phyloP scores from a whole-genome alignment of 2,797 vertebrate genomes.

The Gorsachius magnificus region DNA sequence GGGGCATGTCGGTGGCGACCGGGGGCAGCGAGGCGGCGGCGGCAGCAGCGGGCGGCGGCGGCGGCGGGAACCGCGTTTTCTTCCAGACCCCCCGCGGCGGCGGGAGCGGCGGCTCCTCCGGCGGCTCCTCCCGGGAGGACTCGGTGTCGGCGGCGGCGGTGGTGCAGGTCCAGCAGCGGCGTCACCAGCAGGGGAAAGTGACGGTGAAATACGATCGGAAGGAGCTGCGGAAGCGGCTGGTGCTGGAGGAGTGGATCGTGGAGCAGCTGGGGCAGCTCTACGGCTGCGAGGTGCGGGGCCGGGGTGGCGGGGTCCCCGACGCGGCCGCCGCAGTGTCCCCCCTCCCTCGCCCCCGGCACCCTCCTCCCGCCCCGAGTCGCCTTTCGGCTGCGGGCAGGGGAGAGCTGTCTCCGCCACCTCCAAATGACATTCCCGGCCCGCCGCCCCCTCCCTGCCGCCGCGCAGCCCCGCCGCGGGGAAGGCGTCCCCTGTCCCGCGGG shows the following conservation, averaged over 20 bases:
- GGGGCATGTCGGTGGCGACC: neutral
- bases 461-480: neutral
- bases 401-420: conserved; percentile 27
- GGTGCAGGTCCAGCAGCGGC: conserved; percentile 76
- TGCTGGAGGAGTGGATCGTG: conserved; percentile 97
- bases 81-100: conserved; percentile 76
- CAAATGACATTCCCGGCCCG: conserved; percentile 44
- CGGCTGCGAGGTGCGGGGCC: conserved; percentile 88
- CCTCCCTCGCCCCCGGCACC: neutral
- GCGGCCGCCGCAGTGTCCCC: neutral
- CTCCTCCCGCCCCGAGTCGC: neutral
- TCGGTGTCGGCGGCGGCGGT: conserved; percentile 73
- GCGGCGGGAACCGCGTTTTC: conserved; percentile 74
- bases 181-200: conserved; percentile 94
- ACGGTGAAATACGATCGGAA: conserved; percentile 98
- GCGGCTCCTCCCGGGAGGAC: conserved; percentile 82
- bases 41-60: conserved; percentile 36
- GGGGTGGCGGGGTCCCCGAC: neutral
- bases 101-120: conserved; percentile 60
- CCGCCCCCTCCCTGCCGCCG: neutral
- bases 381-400: neutral
- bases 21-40: conserved; percentile 68
- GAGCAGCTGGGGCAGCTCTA: conserved; percentile 94
- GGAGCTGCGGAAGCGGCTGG: conserved; percentile 93
- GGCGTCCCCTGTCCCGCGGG: neutral